phyloP scores from a whole-genome alignment of 2,797 vertebrate genomes.

The Carapus acus region DNA sequence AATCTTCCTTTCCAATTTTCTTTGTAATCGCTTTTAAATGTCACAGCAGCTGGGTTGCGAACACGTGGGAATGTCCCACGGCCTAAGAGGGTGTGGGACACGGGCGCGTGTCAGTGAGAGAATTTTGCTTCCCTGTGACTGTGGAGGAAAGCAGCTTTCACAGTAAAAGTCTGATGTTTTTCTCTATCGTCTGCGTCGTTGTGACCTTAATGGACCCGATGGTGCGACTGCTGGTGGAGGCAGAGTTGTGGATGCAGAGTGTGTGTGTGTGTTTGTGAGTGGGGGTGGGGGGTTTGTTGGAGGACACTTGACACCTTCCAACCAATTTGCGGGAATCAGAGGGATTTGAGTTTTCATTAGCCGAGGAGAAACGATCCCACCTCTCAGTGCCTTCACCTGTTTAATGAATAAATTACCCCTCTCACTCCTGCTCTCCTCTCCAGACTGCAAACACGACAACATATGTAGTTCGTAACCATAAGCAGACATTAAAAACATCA shows the following conservation, averaged over 20 bases:
- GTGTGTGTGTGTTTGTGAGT: constrained; percentile 1
- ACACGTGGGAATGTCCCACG: constrained; percentile 28
- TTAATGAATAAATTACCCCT: constrained; percentile 66
- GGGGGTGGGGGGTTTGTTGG: neutral
- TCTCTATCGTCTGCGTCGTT: constrained; percentile 21
- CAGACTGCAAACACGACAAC: neutral
- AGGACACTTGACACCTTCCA: constrained; percentile 58
- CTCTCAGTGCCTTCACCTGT: constrained; percentile 53
- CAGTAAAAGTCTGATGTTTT: constrained; percentile 35
- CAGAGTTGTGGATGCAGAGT: neutral
- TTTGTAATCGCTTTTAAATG: constrained; percentile 47
- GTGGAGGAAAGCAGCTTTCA: constrained; percentile 30
- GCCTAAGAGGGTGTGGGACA: constrained; percentile 9
- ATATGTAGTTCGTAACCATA: too few relatives aligned
- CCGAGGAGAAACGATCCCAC: constrained; percentile 29
- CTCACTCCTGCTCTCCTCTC: neutral
- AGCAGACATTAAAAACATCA: too few relatives aligned
- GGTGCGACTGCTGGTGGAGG: neutral
- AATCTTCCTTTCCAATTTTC: constrained; percentile 33
- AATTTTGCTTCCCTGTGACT: constrained; percentile 13
- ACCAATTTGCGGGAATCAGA: constrained; percentile 60
- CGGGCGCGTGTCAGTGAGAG: neutral
- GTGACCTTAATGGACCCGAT: constrained; percentile 24
- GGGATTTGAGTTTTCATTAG: constrained; percentile 65
- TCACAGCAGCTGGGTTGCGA: constrained; percentile 20